A percentile compares a stretch with the other conserved stretches of the same genome.
Evolutionary conservation across 2,113 vertebrate genomes (phyloP).

Genomic region (Oreochromis tanganicae): DNA sequence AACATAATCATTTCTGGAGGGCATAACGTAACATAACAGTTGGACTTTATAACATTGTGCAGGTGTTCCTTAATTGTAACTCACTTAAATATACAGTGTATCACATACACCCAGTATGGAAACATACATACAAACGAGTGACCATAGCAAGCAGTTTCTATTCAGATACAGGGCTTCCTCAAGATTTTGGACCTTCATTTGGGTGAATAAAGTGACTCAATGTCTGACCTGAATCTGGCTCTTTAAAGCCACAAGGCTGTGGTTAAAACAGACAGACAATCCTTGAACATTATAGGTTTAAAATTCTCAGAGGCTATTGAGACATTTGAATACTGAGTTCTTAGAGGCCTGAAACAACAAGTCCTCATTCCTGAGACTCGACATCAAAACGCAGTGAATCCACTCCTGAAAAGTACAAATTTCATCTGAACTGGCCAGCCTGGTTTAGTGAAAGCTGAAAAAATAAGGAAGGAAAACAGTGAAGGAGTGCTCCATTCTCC

Average conservation of each 20-base stretch:
- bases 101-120: neutral
- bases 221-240: constrained; percentile 10
- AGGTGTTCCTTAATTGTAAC: neutral
- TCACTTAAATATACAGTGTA: neutral
- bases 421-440: neutral
- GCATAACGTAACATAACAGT: neutral
- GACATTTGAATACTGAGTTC: constrained; percentile 3
- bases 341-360: constrained; percentile 25
- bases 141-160: neutral
- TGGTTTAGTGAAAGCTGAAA: constrained; percentile 16
- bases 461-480: constrained; percentile 8
- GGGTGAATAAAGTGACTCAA: neutral
- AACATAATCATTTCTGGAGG: neutral
- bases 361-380: neutral
- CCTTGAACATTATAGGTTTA: constrained; percentile 15
- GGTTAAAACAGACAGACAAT: neutral
- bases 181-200: neutral
- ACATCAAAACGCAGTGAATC: neutral
- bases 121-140: neutral
- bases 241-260: neutral
- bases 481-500: constrained; percentile 25
- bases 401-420: constrained; percentile 11
- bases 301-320: constrained; percentile 4
- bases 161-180: neutral
- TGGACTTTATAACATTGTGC: neutral